Percentiles rank a stretch among this genome's conserved stretches.
phyloP scores from a whole-genome alignment of 2,797 vertebrate species.

The Eptatretus atami region DNA sequence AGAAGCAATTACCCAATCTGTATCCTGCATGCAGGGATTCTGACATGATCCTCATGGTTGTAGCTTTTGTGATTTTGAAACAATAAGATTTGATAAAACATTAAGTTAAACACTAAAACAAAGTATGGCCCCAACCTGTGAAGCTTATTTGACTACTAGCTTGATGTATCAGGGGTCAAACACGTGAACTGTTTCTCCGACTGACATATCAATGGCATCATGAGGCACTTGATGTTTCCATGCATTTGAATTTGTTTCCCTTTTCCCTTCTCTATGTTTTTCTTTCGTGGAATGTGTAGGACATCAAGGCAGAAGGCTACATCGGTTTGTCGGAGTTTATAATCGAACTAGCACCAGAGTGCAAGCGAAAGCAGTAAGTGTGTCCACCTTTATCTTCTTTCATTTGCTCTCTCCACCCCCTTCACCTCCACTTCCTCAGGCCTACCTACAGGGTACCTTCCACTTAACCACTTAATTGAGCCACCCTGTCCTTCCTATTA shows the following conservation, averaged over 20 bases:
- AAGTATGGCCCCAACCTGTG: not conserved
- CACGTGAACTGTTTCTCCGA: not conserved
- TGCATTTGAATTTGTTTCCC: not conserved
- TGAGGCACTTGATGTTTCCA: conserved; percentile 4
- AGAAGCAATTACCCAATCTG: too few species aligned
- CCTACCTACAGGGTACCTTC: not conserved
- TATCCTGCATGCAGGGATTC: too few species aligned
- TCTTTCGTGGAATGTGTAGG: conserved; percentile 18
- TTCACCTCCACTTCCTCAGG: not conserved
- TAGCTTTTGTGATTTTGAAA: not conserved
- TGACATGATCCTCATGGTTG: too few species aligned
- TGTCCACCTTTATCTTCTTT: not conserved
- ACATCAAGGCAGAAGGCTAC: conserved; percentile 81
- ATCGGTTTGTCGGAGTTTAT: conserved; percentile 63
- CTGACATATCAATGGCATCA: not conserved
- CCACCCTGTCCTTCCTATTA: too few species aligned
- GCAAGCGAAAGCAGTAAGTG: conserved; percentile 89
- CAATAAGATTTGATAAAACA: not conserved
- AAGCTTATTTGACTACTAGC: not conserved
- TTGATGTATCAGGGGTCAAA: not conserved
- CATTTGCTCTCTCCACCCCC: not conserved
- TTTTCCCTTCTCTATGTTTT: not conserved
- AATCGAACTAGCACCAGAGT: conserved; percentile 54
- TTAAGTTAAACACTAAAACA: not conserved
- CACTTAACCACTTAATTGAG: not conserved